Conservation (phyloP, 2,113 vertebrate species). For the Melanocharis versteri region DNA sequence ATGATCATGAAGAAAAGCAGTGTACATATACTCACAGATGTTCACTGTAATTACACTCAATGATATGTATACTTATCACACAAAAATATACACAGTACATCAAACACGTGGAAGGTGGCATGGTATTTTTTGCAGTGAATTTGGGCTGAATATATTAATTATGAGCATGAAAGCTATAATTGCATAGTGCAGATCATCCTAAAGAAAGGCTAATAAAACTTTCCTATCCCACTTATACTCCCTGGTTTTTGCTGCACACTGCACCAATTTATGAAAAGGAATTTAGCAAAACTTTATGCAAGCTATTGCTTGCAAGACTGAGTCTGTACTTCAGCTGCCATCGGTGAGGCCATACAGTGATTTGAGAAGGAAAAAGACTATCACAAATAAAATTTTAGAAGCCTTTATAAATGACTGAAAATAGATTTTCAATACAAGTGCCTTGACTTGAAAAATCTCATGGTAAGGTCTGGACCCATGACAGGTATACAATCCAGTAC, state of each 20-base stretch:
- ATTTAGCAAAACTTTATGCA: slow-evolving; percentile 3
- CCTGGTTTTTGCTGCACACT: background rate
- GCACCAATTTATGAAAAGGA: background rate
- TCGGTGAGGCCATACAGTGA: background rate
- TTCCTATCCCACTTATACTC: background rate
- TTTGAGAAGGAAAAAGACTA: slow-evolving; percentile 1
- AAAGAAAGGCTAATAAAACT: background rate
- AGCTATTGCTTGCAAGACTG: background rate
- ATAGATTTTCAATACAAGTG: background rate
- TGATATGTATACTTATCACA: background rate
- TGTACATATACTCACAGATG: background rate
- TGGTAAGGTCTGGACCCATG: background rate
- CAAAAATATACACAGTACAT: background rate
- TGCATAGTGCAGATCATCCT: background rate
- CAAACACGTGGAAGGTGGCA: background rate
- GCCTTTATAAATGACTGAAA: slow-evolving; percentile 9
- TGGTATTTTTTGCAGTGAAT: background rate
- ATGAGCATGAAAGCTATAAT: background rate
- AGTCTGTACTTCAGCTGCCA: background rate
- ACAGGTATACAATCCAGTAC: background rate
- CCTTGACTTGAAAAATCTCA: background rate
- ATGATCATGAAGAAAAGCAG: background rate
- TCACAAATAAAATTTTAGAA: slow-evolving; percentile 11
- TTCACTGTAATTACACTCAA: background rate
- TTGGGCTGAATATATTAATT: background rate